A percentile compares a stretch with the other conserved stretches of the same genome.
Evolutionary conservation across 2,113 vertebrate genomes (phyloP).

Genomic region (Prionailurus bengalensis): DNA sequence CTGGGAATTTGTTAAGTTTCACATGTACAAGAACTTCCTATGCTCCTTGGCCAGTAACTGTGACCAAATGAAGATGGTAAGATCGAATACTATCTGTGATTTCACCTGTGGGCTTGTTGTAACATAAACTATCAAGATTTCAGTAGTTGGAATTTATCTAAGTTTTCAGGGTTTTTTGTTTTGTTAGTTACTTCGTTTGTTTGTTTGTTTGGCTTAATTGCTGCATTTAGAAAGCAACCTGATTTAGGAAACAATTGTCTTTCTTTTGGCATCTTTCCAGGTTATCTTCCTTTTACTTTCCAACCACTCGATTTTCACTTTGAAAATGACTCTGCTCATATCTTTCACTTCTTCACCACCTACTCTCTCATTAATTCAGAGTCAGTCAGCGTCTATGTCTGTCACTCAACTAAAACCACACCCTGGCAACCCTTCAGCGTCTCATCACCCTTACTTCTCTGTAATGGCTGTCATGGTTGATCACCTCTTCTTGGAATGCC

Average conservation of each 20-base stretch:
- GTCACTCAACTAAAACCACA: background rate
- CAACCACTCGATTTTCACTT: background rate
- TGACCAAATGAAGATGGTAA: conserved; percentile 38
- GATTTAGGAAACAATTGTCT: background rate
- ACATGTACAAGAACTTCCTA: background rate
- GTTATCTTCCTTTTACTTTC: background rate
- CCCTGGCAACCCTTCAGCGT: background rate
- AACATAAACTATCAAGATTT: conserved; percentile 74
- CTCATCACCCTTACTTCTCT: background rate
- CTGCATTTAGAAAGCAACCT: conserved; percentile 62
- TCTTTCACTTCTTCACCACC: background rate
- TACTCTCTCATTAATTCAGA: background rate
- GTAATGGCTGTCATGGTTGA: background rate
- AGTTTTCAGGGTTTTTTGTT: background rate
- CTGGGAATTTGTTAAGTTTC: conserved; percentile 49
- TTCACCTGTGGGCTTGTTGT: conserved; percentile 68
- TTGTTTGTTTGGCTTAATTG: conserved; percentile 78
- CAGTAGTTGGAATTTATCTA: conserved; percentile 71
- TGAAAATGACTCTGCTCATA: background rate
- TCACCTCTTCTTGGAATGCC: background rate
- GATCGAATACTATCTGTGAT: conserved; percentile 41
- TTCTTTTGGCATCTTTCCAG: background rate
- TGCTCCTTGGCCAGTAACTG: conserved; percentile 61
- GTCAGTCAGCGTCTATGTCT: background rate
- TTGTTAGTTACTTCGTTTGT: background rate